Evolutionary conservation across 2,888 invertebrate genomes (phyloP).

Genomic region (Heterodera filipjevi): DNA sequence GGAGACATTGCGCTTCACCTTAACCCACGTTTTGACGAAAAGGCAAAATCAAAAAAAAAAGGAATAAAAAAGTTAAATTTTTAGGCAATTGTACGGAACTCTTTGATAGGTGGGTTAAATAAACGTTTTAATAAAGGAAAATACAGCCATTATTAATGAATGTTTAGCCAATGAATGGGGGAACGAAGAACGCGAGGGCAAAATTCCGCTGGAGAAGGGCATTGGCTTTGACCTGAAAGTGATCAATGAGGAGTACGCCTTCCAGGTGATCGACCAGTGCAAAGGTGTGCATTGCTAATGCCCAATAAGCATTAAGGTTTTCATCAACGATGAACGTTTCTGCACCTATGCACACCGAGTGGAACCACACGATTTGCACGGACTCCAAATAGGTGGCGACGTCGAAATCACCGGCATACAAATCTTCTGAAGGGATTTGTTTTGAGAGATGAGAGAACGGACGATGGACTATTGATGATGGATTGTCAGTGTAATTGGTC

Average conservation of each 20-base stretch:
- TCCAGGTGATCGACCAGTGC: conserved; percentile 42
- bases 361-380: conserved; percentile 64
- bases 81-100: conserved; percentile 58
- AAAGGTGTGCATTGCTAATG: not conserved
- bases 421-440: conserved; percentile 39
- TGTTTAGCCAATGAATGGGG: conserved; percentile 60
- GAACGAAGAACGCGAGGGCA: conserved; percentile 65
- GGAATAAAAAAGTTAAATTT: not conserved
- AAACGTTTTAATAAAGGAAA: not conserved
- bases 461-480: not conserved
- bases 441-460: not conserved
- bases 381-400: conserved; percentile 63
- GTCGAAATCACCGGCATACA: conserved; percentile 58
- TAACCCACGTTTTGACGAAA: conserved; percentile 61
- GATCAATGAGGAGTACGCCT: conserved; percentile 63
- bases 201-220: conserved; percentile 64
- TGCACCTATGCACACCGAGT: conserved; percentile 65
- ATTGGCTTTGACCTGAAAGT: conserved; percentile 64
- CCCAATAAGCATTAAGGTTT: conserved; percentile 51
- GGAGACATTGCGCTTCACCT: conserved; percentile 65
- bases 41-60: conserved; percentile 23
- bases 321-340: conserved; percentile 65
- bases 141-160: too few relatives aligned
- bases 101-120: conserved; percentile 43
- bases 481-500: not conserved